A percentile compares a stretch with the other conserved stretches of the same genome.
Evolutionary conservation across 2,888 invertebrate species (phyloP).

Genomic region (Peribatodes rhomboidaria): DNA sequence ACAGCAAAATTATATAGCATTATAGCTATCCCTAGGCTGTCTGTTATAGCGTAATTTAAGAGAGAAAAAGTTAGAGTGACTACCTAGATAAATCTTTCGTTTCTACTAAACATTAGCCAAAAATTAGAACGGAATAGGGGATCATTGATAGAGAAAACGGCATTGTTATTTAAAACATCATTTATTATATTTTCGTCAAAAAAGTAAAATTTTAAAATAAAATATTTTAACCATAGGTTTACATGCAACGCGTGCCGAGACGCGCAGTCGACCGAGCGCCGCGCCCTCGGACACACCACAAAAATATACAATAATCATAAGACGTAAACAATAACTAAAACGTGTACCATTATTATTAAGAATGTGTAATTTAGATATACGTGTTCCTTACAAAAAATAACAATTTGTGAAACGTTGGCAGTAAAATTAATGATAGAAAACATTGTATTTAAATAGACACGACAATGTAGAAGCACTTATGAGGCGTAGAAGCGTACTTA

Average conservation of each 20-base stretch:
- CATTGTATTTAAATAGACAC: constrained; percentile 67
- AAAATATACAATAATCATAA: constrained; percentile 71
- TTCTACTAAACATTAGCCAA: neutral
- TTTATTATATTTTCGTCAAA: constrained; percentile 86
- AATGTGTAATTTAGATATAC: constrained; percentile 71
- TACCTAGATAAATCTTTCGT: neutral
- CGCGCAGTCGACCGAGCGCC: constrained; percentile 51
- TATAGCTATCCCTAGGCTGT: no score
- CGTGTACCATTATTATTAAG: constrained; percentile 75
- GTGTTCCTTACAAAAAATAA: constrained; percentile 72
- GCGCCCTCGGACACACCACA: constrained; percentile 56
- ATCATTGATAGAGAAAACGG: constrained; percentile 43
- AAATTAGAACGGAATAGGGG: neutral
- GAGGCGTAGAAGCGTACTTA: constrained; percentile 82
- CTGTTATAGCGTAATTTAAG: neutral
- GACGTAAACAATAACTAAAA: constrained; percentile 74
- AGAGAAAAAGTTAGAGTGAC: neutral
- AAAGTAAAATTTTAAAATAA: constrained; percentile 86
- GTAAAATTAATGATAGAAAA: constrained; percentile 72
- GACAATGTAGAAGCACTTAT: constrained; percentile 80
- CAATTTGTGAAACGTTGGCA: constrained; percentile 83
- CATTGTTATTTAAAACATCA: constrained; percentile 81
- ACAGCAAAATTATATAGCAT: no score
- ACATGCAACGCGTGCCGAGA: constrained; percentile 73
- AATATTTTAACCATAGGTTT: constrained; percentile 83